Conservation (phyloP, 1,140 invertebrate species). For the Rhysida immarginata region DNA sequence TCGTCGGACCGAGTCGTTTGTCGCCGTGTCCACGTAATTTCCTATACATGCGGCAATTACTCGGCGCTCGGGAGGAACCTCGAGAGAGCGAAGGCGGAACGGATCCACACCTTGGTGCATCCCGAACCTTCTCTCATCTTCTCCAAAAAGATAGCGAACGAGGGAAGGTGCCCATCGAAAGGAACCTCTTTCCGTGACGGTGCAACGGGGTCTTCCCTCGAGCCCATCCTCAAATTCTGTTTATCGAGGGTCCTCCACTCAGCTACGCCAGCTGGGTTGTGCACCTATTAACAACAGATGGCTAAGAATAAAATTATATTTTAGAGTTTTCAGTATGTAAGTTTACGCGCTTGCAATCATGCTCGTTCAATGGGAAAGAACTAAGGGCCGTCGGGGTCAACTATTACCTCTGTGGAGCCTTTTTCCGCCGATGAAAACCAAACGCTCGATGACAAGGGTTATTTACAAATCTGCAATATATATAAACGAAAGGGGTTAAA, state of each 20-base stretch:
- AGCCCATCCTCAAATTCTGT: background rate
- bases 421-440: too few relatives aligned
- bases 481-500: too few relatives aligned
- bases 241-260: background rate
- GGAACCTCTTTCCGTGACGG: background rate
- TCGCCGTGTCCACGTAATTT: background rate
- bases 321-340: too few relatives aligned
- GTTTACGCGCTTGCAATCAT: too few relatives aligned
- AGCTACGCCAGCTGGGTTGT: background rate
- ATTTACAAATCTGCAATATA: too few relatives aligned
- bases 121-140: background rate
- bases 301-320: background rate
- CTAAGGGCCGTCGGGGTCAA: too few relatives aligned
- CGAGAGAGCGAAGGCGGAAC: background rate
- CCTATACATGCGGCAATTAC: background rate
- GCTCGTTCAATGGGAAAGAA: too few relatives aligned
- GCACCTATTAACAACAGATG: background rate
- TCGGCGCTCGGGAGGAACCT: background rate
- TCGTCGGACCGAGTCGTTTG: background rate
- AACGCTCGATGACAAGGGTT: too few relatives aligned
- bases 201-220: background rate
- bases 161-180: background rate
- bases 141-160: background rate
- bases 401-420: too few relatives aligned
- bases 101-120: background rate